Percentiles rank a stretch among this genome's conserved stretches.
These are phyloP conservation scores for Sprattus sprattus DNA, from an alignment of 2,113 vertebrate species.

Conservation along the genomic window DNA sequence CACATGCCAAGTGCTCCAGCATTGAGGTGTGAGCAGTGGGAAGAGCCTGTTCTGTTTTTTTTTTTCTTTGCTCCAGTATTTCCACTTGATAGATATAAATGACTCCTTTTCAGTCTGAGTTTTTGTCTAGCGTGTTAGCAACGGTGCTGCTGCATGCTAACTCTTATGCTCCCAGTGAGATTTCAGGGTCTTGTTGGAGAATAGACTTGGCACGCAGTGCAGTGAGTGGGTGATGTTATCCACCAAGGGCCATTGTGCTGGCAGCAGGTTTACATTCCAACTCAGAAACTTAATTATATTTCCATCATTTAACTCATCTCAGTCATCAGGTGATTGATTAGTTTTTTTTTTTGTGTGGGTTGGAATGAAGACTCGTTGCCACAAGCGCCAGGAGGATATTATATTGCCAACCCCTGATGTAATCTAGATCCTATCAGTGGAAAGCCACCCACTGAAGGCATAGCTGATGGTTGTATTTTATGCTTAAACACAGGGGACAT, in stretches of 20 bases:
- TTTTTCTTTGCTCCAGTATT: neutral
- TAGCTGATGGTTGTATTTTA: too few relatives aligned
- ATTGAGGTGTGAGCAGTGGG: neutral
- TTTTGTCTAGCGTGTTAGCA: neutral
- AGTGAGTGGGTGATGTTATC: neutral
- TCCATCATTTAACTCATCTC: neutral
- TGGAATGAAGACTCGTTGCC: too few relatives aligned
- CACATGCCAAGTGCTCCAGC: neutral
- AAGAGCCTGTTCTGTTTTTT: neutral
- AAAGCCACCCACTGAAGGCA: too few relatives aligned
- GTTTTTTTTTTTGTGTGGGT: neutral
- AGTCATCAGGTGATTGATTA: neutral
- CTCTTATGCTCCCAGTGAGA: neutral
- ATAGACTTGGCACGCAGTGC: neutral
- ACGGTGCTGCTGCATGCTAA: neutral
- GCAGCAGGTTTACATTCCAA: neutral
- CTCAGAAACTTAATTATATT: neutral
- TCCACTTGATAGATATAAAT: neutral
- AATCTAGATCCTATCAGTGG: too few relatives aligned
- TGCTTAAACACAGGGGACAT: too few relatives aligned
- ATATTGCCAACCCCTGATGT: too few relatives aligned
- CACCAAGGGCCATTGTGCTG: neutral
- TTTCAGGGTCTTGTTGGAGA: neutral
- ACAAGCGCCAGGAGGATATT: too few relatives aligned
- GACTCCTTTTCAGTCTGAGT: neutral